Evolutionary conservation across 35 echinoderm and acorn worm species (phyloP), one percentile per base, ranked within the genome.

Genomic region (Hemicentrotus pulcherrimus): DNA sequence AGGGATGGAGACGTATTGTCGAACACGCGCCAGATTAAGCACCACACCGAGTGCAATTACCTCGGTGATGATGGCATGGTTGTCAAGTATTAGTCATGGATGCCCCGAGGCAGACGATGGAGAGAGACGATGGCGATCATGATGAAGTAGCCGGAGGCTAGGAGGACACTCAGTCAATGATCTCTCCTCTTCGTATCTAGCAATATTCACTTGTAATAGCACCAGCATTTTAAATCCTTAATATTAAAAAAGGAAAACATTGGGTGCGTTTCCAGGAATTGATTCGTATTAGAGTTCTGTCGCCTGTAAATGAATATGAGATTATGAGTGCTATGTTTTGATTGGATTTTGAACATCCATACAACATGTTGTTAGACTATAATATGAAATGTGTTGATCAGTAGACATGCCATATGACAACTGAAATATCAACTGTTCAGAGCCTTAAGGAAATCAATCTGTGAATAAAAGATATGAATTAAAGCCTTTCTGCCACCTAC

Each of bases 21-120:
- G 88, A 47, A 47, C 88, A 90, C 31, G 88, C 88, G 88, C 88
- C 31, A 90, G 46, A 90, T 90, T 90, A 90, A 58, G 91, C 91
- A 93, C 46, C 91, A 58, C 28, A 58, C 91, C n/a, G 91, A 93
- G 91, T 93, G 91, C 91, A 93, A 93, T 93, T 93, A 93, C 91
- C 45, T 50, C 48, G 48, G 91, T 93, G 91, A 93, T 93, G 46
- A 93, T 93, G 91, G 91, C 15, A 47, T n/a, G 32, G 30, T 58
- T 58, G 91, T 31, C 46, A 31, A 28, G 91, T 47, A 93, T 93
- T 93, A 93, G 91, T 93, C 91, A 93, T 47, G 30, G 45, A 11
- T 58, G 91, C 47, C 91, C n/a, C 41, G 10, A 31, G 91, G 91
- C 91, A 90, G 88, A 90, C 32, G 65, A 78, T 59, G 52, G 61